Evolutionary conservation across 2,797 vertebrate genomes (phyloP).

Genomic region (Alca torda): DNA sequence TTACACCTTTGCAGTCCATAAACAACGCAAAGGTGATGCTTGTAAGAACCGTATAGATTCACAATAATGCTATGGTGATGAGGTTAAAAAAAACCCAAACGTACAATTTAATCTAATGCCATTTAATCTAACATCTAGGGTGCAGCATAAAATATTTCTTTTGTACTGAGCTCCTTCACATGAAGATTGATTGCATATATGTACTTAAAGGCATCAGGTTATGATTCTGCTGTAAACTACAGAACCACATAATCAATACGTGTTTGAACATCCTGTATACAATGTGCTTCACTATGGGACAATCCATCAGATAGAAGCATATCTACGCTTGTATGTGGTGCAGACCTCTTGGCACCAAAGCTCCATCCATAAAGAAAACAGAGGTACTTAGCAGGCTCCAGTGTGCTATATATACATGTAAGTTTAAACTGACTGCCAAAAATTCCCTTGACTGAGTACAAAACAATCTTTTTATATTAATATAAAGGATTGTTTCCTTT

Average conservation of each 20-base stretch:
- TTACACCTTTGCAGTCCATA: neutral
- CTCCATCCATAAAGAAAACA: conserved; percentile 69
- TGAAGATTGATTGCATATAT: conserved; percentile 5
- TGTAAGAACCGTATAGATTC: neutral
- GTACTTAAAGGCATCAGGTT: conserved; percentile 32
- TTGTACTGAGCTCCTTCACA: neutral
- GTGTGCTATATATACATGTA: conserved; percentile 59
- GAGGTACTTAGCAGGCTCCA: conserved; percentile 71
- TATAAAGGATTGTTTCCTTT: conserved; percentile 52
- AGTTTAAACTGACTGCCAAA: conserved; percentile 66
- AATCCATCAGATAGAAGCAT: conserved; percentile 44
- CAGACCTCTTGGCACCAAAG: conserved; percentile 74
- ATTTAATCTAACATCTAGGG: neutral
- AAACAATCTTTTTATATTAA: conserved; percentile 52
- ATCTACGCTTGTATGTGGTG: conserved; percentile 17
- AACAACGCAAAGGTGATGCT: neutral
- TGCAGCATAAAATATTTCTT: neutral
- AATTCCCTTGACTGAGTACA: conserved; percentile 53
- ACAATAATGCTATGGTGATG: neutral
- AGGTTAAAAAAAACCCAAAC: neutral
- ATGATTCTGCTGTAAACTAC: conserved; percentile 21
- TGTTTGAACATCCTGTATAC: conserved; percentile 57
- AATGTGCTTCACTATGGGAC: conserved; percentile 22
- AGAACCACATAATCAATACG: conserved; percentile 39
- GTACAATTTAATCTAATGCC: neutral